phyloP scores from a whole-genome alignment of 2,888 invertebrate species.

The Cheiracanthium punctorium region DNA sequence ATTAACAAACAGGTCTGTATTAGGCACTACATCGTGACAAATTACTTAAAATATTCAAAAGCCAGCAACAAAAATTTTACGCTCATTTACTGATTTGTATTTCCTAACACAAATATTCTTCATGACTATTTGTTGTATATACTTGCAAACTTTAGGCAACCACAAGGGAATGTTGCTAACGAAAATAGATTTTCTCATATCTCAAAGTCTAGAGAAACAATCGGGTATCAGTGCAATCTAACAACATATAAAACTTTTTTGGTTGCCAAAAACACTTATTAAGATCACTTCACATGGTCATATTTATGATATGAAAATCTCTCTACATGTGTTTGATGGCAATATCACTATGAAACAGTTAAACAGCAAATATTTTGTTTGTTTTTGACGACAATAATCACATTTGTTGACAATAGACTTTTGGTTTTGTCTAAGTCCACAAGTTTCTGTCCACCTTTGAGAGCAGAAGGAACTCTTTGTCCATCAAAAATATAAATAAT shows the following conservation, averaged over 20 bases:
- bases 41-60: constrained; percentile 42
- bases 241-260: constrained; percentile 50
- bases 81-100: constrained; percentile 20
- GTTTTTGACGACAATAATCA: constrained; percentile 36
- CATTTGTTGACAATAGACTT: constrained; percentile 36
- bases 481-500: constrained; percentile 44
- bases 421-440: constrained; percentile 21
- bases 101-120: neutral
- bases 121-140: constrained; percentile 26
- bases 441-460: constrained; percentile 14
- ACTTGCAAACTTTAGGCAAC: constrained; percentile 41
- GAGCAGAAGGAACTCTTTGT: constrained; percentile 44
- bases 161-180: constrained; percentile 67
- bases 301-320: constrained; percentile 45
- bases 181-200: constrained; percentile 56
- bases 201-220: constrained; percentile 46
- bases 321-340: constrained; percentile 49
- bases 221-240: constrained; percentile 47
- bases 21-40: constrained; percentile 26
- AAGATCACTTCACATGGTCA: constrained; percentile 53
- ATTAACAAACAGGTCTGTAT: neutral
- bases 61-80: constrained; percentile 43
- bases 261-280: constrained; percentile 47
- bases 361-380: constrained; percentile 44
- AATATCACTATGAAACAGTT: constrained; percentile 66